Conservation (phyloP, 2,113 vertebrate species). For the Carassius carassius region DNA sequence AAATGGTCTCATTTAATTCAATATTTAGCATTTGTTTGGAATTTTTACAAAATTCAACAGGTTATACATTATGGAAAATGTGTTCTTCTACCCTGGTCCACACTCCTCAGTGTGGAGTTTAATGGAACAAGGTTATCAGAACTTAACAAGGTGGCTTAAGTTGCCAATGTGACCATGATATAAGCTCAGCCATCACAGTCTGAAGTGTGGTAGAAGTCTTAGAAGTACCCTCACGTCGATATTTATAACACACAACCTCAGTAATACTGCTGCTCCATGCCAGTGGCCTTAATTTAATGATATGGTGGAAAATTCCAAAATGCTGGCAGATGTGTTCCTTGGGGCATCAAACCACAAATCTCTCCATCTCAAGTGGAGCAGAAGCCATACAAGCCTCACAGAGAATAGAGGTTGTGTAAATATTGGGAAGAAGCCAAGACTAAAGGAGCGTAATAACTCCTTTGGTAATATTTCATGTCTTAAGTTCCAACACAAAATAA, state of each 20-base stretch:
- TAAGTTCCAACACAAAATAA: constrained; percentile 55
- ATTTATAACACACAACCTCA: constrained; percentile 37
- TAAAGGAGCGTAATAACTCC: constrained; percentile 63
- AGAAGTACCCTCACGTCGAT: constrained; percentile 30
- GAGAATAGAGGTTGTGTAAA: constrained; percentile 64
- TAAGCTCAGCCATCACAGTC: not conserved
- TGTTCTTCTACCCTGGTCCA: too few relatives aligned
- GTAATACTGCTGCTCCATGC: not conserved
- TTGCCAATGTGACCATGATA: constrained; percentile 8
- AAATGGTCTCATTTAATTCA: too few relatives aligned
- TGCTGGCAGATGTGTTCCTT: constrained; percentile 23
- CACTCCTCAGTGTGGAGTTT: constrained; percentile 37
- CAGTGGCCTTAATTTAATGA: constrained; percentile 31
- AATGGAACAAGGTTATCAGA: not conserved
- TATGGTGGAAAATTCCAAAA: constrained; percentile 33
- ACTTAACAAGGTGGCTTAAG: not conserved
- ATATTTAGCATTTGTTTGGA: too few relatives aligned
- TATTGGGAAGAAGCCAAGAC: constrained; percentile 55
- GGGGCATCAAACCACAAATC: constrained; percentile 48
- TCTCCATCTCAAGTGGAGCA: constrained; percentile 44
- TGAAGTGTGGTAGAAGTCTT: not conserved
- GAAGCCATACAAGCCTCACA: constrained; percentile 19
- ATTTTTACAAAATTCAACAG: too few relatives aligned
- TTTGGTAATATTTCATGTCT: constrained; percentile 54
- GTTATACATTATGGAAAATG: too few relatives aligned